Evolutionary conservation across 2,888 invertebrate genomes (phyloP).

Genomic region (Esperia sulphurella): DNA sequence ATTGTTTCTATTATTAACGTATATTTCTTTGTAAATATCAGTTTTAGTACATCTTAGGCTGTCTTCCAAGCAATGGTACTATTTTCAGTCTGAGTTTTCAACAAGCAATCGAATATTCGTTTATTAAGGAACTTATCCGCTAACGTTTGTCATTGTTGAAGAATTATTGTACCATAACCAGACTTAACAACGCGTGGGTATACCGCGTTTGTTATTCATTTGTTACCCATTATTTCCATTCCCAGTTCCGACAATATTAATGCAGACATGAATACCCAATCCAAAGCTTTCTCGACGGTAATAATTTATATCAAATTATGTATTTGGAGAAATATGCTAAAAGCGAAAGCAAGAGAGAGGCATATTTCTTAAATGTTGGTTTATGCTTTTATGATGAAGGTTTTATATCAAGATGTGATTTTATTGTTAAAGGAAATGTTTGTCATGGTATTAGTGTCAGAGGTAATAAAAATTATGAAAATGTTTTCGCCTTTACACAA

Average conservation of each 20-base stretch:
- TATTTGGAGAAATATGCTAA: conserved; percentile 29
- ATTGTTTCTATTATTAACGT: background rate
- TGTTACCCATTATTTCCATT: conserved; percentile 19
- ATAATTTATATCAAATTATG: conserved; percentile 21
- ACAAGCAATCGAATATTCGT: background rate
- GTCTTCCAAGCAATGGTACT: background rate
- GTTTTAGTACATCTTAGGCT: background rate
- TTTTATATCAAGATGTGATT: conserved; percentile 3
- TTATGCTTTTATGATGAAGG: conserved; percentile 14
- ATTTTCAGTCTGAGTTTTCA: background rate
- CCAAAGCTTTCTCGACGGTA: conserved; percentile 13
- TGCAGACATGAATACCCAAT: conserved; percentile 8
- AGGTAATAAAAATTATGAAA: background rate
- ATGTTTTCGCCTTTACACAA: background rate
- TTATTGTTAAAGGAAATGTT: conserved; percentile 8
- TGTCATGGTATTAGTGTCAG: conserved; percentile 7
- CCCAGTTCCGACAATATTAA: conserved; percentile 14
- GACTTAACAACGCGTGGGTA: conserved; percentile 15
- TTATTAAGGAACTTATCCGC: background rate
- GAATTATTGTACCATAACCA: background rate
- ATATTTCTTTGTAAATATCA: background rate
- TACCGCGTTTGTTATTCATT: conserved; percentile 16
- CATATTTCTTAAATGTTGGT: conserved; percentile 15
- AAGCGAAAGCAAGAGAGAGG: conserved; percentile 30
- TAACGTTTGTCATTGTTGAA: conserved; percentile 1